phyloP scores from a whole-genome alignment of 2,113 vertebrate species.

The Ictalurus punctatus region DNA sequence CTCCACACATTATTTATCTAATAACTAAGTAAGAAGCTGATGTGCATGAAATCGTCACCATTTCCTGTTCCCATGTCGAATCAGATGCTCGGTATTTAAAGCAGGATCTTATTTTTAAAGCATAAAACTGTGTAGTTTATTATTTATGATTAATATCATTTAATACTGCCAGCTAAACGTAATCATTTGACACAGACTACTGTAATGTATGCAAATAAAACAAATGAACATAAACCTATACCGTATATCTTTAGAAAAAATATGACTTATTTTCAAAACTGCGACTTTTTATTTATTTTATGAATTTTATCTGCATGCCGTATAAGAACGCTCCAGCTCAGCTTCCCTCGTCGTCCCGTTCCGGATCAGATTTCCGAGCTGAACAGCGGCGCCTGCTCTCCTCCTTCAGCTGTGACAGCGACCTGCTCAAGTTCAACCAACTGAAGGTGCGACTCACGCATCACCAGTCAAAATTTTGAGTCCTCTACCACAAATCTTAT shows the following conservation, averaged over 20 bases:
- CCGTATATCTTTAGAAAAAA: background rate
- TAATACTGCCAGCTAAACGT: background rate
- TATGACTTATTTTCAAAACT: background rate
- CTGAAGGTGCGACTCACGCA: slow-evolving; percentile 80
- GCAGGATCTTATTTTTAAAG: background rate
- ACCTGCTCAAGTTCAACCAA: slow-evolving; percentile 97
- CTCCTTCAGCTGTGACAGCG: slow-evolving; percentile 94
- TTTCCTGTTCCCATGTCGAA: background rate
- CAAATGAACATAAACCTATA: background rate
- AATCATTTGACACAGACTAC: background rate
- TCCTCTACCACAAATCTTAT: background rate
- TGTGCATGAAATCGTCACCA: background rate
- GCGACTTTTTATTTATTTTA: background rate
- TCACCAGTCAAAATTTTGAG: background rate
- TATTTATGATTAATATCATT: background rate
- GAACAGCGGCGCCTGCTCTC: slow-evolving; percentile 94
- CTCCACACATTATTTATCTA: background rate
- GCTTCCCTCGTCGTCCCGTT: slow-evolving; percentile 82
- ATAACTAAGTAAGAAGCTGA: background rate
- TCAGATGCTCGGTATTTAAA: background rate
- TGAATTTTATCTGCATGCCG: slow-evolving; percentile 62
- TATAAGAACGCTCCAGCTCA: slow-evolving; percentile 82
- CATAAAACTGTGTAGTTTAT: background rate
- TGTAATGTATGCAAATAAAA: background rate
- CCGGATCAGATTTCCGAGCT: slow-evolving; percentile 89